Conservation (phyloP, 2,797 vertebrate species). For the Orestias chungarensis region DNA sequence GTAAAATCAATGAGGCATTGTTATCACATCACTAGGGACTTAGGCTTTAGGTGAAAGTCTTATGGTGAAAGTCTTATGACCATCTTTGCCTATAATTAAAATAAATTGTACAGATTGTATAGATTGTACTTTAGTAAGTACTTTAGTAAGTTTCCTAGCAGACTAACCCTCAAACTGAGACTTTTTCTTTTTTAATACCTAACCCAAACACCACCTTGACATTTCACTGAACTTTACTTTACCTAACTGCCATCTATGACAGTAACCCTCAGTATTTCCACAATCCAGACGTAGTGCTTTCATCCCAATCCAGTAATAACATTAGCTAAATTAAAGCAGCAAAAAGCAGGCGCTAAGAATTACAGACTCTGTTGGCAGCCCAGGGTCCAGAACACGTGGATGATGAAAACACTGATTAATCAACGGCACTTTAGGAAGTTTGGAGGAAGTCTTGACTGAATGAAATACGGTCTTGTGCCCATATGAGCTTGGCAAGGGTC, state of each 20-base stretch:
- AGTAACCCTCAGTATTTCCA: slow-evolving; percentile 87
- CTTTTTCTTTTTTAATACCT: slow-evolving; percentile 51
- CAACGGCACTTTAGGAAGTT: slow-evolving; percentile 82
- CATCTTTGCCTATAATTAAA: background rate
- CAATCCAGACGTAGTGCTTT: slow-evolving; percentile 80
- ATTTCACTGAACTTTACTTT: slow-evolving; percentile 87
- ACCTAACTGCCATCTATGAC: slow-evolving; percentile 87
- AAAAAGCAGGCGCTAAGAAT: slow-evolving; percentile 82
- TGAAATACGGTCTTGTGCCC: slow-evolving; percentile 84
- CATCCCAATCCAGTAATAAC: slow-evolving; percentile 89
- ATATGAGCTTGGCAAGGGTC: slow-evolving; percentile 62
- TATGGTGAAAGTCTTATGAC: background rate
- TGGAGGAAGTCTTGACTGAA: slow-evolving; percentile 92
- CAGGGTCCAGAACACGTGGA: slow-evolving; percentile 70
- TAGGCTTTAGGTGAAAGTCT: background rate
- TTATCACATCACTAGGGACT: background rate
- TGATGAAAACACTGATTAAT: slow-evolving; percentile 87
- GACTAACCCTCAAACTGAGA: slow-evolving; percentile 1
- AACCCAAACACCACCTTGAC: slow-evolving; percentile 75
- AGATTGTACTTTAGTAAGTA: background rate
- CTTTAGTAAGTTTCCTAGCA: slow-evolving; percentile 20
- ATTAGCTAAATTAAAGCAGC: slow-evolving; percentile 85
- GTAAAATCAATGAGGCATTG: background rate
- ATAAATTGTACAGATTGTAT: background rate
- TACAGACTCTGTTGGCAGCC: slow-evolving; percentile 76